Conservation (phyloP, 2,113 vertebrate species). For the Strix aluco region DNA sequence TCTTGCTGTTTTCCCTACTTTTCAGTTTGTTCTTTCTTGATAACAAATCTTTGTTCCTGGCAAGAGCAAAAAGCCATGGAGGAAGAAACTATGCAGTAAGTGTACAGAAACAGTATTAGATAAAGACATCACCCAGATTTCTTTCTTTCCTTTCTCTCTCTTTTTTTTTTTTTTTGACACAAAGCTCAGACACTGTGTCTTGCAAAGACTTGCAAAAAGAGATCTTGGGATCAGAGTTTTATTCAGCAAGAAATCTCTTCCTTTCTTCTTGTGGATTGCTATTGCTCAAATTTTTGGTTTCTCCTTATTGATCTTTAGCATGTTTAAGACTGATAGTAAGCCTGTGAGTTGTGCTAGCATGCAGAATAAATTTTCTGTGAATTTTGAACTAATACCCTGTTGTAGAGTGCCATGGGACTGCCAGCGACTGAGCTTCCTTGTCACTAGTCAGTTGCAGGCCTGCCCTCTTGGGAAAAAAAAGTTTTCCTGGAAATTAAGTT, state of each 20-base stretch:
- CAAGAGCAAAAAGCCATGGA: not conserved
- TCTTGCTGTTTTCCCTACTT: not conserved
- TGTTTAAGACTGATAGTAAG: not conserved
- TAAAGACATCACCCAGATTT: not conserved
- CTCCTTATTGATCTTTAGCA: not conserved
- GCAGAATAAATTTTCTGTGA: not conserved
- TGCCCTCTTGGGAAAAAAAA: not conserved
- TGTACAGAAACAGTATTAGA: not conserved
- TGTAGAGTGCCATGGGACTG: not conserved
- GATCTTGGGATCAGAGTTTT: not conserved
- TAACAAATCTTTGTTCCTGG: not conserved
- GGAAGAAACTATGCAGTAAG: not conserved
- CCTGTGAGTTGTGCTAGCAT: not conserved
- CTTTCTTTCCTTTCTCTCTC: not conserved
- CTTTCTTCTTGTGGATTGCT: not conserved
- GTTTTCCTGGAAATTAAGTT: not conserved
- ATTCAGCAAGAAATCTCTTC: not conserved
- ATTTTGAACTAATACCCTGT: not conserved
- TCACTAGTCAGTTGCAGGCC: not conserved
- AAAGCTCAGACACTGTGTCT: not conserved
- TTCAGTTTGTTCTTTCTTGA: not conserved
- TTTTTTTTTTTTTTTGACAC: not conserved
- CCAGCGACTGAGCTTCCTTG: not conserved
- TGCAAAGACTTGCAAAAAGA: not conserved
- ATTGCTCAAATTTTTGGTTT: not conserved